Conservation (phyloP, 1,140 invertebrate genomes). For the Cydia pomonella region DNA sequence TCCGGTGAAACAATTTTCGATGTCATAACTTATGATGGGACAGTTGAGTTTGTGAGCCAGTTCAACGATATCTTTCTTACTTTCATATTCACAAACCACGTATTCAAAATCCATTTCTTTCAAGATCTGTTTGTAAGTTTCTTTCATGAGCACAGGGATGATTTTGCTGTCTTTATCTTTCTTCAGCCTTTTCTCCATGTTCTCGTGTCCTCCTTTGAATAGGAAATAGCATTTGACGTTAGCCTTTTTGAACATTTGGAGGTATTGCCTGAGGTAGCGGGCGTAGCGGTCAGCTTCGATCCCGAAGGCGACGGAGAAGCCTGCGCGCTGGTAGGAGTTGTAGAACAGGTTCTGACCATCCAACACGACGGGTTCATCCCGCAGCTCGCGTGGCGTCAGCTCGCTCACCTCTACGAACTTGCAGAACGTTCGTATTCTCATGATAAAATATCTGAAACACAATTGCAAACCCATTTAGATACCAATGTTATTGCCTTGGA, state of each 20-base stretch:
- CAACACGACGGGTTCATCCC: constrained; percentile 44
- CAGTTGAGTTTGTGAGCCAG: constrained; percentile 50
- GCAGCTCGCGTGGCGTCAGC: neutral
- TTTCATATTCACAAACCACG: constrained; percentile 41
- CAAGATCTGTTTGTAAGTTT: constrained; percentile 47
- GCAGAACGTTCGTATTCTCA: neutral
- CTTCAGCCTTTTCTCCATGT: constrained; percentile 31
- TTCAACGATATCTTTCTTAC: constrained; percentile 47
- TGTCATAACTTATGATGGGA: constrained; percentile 49
- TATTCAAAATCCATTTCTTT: constrained; percentile 53
- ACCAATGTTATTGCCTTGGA: neutral
- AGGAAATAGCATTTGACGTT: constrained; percentile 56
- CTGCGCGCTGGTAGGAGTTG: constrained; percentile 37
- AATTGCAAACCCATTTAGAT: neutral
- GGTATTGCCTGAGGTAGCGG: constrained; percentile 39
- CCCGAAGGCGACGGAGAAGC: constrained; percentile 41
- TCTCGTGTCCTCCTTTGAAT: constrained; percentile 52
- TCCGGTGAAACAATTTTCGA: constrained; percentile 46
- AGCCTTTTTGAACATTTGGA: constrained; percentile 48
- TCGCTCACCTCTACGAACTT: constrained; percentile 4
- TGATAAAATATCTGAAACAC: constrained; percentile 1
- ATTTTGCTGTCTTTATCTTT: constrained; percentile 20
- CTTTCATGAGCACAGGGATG: constrained; percentile 42
- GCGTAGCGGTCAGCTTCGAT: constrained; percentile 49
- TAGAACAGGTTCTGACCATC: constrained; percentile 58